These are phyloP conservation scores for Mylabris phalerata DNA, from an alignment of 1,140 invertebrate species.

Conservation along the genomic window DNA sequence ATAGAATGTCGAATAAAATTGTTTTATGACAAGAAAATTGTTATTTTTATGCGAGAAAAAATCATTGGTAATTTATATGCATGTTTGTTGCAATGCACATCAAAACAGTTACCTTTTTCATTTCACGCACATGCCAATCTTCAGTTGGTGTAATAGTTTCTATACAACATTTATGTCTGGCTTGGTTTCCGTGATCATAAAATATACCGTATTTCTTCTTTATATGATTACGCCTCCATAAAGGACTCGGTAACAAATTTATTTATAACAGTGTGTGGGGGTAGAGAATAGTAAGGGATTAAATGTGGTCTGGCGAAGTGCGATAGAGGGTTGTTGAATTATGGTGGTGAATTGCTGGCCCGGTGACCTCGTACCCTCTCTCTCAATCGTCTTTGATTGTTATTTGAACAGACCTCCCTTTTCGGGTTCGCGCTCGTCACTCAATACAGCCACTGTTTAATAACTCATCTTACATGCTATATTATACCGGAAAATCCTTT, in stretches of 20 bases:
- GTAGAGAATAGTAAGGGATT: conserved; percentile 22
- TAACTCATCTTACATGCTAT: conserved; percentile 16
- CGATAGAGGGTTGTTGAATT: conserved; percentile 31
- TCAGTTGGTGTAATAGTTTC: conserved; percentile 16
- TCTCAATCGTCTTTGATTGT: conserved; percentile 30
- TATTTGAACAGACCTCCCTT: conserved; percentile 26
- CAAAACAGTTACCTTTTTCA: neutral
- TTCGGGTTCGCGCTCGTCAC: conserved; percentile 17
- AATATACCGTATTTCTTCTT: conserved; percentile 33
- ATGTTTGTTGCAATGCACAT: conserved; percentile 6
- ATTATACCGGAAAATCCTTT: neutral
- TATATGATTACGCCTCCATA: conserved; percentile 33
- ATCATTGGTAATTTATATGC: conserved; percentile 25
- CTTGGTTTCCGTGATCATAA: conserved; percentile 28
- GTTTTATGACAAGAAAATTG: conserved; percentile 28
- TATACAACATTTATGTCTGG: conserved; percentile 24
- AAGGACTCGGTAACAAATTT: conserved; percentile 33
- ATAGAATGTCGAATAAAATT: conserved; percentile 23
- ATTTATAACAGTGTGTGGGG: conserved; percentile 27
- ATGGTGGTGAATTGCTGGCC: conserved; percentile 23
- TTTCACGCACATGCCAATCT: conserved; percentile 19
- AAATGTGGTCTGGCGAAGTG: conserved; percentile 28
- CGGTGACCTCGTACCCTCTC: conserved; percentile 21
- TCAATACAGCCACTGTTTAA: conserved; percentile 34
- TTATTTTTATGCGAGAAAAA: conserved; percentile 26